Evolutionary conservation across 2,797 vertebrate genomes (phyloP), one percentile per base, ranked within the genome.

Genomic region (Alectoris magna): DNA sequence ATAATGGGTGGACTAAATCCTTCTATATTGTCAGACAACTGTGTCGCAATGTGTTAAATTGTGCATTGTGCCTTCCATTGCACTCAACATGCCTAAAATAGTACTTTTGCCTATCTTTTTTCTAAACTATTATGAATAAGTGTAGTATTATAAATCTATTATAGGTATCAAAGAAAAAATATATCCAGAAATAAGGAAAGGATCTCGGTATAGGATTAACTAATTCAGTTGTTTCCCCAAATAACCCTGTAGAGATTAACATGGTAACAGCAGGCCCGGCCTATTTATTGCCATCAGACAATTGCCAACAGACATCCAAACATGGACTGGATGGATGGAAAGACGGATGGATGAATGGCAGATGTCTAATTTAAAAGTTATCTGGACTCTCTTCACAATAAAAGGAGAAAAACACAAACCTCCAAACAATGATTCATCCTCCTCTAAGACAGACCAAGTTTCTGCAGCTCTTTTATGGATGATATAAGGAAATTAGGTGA

Each of bases 201-300:
- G 39, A 81, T 19, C 12, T 39, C 48, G 41, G 38, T 23, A 88
- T 8, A 48, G 70, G 31, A 82, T 34, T 23, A 93, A 75, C 39
- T 58, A 60, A 85, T 44, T 41, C 71, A 78, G 62, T 4, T 11
- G 46, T 81, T 84, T 87, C 69, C 84, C 67, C 8, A 29, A 72
- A 90, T 94, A 93, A 80, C 84, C 95, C 43, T 77, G 70, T 11
- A 59, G 64, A 93, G 95, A 95, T 96, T 94, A 95, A 79, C 78
- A 94, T 27, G 59, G 83, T 91, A 94, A 94, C 88, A 95, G 92
- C 90, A 94, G 91, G 82, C 67, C 86, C 73, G 87, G 85, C 53
- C 86, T 96, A 96, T 93, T 96, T 93, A 94, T 59, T 91, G 74
- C 86, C 88, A n/a, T n/a, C n/a, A n/a, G n/a, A n/a, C n/a, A n/a